Conservation (phyloP, 2,888 invertebrate species). For the Horisme vitalbata region DNA sequence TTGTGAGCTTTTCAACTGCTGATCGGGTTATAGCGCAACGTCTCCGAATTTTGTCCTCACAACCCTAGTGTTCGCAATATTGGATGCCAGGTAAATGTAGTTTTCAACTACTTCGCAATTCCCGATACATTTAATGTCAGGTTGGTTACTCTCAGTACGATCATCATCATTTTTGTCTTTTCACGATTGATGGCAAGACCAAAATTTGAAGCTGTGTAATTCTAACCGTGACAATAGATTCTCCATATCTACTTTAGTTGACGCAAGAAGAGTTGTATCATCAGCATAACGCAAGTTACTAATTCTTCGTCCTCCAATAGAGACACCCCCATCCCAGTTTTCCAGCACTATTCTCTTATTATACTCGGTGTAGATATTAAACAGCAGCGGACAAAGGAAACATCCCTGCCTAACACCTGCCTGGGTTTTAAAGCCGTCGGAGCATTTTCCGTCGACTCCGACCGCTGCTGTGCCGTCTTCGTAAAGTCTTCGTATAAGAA, state of each 20-base stretch:
- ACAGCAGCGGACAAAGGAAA: neutral
- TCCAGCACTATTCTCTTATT: neutral
- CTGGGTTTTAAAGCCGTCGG: neutral
- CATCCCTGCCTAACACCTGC: neutral
- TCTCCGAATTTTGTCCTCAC: slow-evolving; percentile 1
- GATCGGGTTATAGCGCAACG: neutral
- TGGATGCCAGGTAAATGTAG: slow-evolving; percentile 1
- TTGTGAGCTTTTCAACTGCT: neutral
- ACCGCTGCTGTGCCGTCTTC: too few relatives aligned
- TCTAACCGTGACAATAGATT: neutral
- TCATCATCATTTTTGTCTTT: slow-evolving; percentile 2
- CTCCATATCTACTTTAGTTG: slow-evolving; percentile 1
- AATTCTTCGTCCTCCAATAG: neutral
- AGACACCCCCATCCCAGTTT: neutral
- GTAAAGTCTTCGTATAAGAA: too few relatives aligned
- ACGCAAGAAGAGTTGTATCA: neutral
- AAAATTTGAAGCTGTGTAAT: neutral
- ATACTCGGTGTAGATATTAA: neutral
- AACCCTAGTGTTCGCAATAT: neutral
- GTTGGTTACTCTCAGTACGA: neutral
- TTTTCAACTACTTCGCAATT: neutral
- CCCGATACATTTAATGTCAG: neutral
- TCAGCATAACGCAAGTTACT: neutral
- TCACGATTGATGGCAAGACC: slow-evolving; percentile 3
- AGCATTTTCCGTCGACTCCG: neutral